A percentile compares a stretch with the other conserved stretches of the same genome.
phyloP scores from a whole-genome alignment of 2,113 vertebrate genomes.

The Ceratotherium simum region DNA sequence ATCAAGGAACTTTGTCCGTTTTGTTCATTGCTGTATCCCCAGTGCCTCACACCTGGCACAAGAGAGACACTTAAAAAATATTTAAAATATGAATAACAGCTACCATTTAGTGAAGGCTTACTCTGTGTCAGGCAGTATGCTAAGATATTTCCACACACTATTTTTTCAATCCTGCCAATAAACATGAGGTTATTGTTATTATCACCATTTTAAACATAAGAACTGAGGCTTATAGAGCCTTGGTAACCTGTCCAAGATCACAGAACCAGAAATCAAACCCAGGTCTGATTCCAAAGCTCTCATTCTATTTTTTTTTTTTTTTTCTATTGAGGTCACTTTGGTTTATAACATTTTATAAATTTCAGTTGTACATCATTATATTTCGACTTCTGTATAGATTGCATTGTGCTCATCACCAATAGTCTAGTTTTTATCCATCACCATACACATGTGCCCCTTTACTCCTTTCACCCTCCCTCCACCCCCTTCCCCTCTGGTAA shows the following conservation, averaged over 20 bases:
- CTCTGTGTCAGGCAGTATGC: background rate
- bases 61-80: background rate
- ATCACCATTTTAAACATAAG: constrained; percentile 26
- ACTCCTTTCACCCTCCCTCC: too few species aligned
- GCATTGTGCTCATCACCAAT: too few species aligned
- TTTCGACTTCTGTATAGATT: too few species aligned
- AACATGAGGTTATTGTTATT: background rate
- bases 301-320: background rate
- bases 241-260: background rate
- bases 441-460: too few species aligned
- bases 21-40: background rate
- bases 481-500: too few species aligned
- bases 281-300: background rate
- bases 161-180: background rate
- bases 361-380: too few species aligned
- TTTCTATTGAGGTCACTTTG: too few species aligned
- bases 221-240: background rate
- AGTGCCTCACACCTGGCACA: background rate
- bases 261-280: background rate
- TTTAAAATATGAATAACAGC: background rate
- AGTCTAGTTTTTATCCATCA: too few species aligned
- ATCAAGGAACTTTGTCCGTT: background rate
- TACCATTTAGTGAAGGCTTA: background rate
- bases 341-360: too few species aligned
- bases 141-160: constrained; percentile 13